Evolutionary conservation across 2,113 vertebrate species (phyloP).

Genomic region (Dolichotis patagonum): DNA sequence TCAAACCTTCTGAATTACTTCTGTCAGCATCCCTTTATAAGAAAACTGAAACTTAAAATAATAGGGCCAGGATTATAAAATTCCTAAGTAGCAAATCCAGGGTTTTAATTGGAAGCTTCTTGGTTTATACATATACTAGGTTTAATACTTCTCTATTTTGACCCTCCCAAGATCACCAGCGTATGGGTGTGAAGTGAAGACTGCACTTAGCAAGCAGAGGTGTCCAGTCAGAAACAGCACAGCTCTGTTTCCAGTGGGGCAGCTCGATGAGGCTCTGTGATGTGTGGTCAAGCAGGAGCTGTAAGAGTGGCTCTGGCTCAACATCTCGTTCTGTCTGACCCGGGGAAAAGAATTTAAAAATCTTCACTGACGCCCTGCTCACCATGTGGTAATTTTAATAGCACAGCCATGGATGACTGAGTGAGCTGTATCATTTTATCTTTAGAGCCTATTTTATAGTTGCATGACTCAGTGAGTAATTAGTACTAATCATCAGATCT

Average conservation of each 20-base stretch:
- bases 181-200: not conserved
- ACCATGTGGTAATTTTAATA: not conserved
- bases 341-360: not conserved
- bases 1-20: not conserved
- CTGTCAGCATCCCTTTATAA: not conserved
- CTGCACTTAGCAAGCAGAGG: not conserved
- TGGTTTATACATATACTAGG: no score
- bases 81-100: not conserved
- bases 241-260: accelerated
- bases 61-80: not conserved
- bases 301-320: accelerated
- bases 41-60: not conserved
- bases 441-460: not conserved
- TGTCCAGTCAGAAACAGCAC: accelerated
- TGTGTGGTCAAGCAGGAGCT: accelerated
- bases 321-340: not conserved
- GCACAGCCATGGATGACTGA: not conserved
- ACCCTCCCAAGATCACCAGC: not conserved
- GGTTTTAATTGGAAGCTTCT: not conserved
- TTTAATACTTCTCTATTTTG: not conserved
- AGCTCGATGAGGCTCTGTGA: accelerated
- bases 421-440: not conserved
- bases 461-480: not conserved
- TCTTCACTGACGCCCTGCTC: not conserved
- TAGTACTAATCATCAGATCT: not conserved